Evolutionary conservation across 2,113 vertebrate species (phyloP).

Genomic region (Gobiocypris rarus): DNA sequence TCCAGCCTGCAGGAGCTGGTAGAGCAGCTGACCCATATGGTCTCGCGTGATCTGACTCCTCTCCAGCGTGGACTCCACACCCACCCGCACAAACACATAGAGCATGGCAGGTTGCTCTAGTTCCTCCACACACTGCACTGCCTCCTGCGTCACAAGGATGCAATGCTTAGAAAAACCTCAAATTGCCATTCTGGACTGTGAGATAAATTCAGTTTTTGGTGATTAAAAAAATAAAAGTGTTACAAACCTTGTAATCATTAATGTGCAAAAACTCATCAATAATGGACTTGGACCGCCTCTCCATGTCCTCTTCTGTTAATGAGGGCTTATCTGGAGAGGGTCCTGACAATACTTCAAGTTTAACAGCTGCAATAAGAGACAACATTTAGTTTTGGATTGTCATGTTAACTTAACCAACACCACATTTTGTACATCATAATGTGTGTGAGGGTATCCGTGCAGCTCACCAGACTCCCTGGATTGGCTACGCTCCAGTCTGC

Average conservation of each 20-base stretch:
- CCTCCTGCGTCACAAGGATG: conserved; percentile 81
- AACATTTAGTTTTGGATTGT: background rate
- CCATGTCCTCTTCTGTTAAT: conserved; percentile 87
- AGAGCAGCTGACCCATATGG: conserved; percentile 93
- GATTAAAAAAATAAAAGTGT: background rate
- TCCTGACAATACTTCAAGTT: conserved; percentile 78
- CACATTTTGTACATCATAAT: background rate
- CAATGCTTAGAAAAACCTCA: background rate
- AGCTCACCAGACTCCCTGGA: conserved; percentile 82
- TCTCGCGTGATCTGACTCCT: conserved; percentile 94
- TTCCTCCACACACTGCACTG: conserved; percentile 93
- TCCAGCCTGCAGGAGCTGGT: conserved; percentile 87
- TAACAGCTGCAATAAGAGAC: conserved; percentile 68
- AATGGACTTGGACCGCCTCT: conserved; percentile 91
- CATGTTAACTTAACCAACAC: background rate
- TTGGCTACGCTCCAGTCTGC: conserved; percentile 75
- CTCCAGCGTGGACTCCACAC: conserved; percentile 94
- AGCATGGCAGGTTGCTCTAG: conserved; percentile 81
- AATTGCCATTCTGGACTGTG: background rate
- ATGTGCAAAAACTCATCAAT: conserved; percentile 99
- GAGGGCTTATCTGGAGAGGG: conserved; percentile 77
- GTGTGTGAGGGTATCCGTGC: background rate
- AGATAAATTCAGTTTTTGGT: background rate
- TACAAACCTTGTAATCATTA: conserved; percentile 93
- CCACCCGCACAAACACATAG: conserved; percentile 87